Base-by-base conservation (phyloP, 2,888 invertebrate genomes). In the Acleris holmiana region DNA sequence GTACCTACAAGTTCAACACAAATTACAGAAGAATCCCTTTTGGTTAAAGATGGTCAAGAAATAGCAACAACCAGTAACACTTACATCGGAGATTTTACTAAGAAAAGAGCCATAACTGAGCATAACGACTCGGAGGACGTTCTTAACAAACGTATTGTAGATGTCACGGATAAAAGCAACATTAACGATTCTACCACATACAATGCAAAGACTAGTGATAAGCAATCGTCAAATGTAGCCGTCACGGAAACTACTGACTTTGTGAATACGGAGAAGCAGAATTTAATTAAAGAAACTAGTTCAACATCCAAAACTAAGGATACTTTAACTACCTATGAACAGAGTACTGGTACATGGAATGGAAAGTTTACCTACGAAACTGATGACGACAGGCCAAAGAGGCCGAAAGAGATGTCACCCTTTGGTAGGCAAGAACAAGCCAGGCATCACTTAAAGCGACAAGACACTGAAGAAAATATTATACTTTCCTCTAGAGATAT, bases 291-390 rank as follows among this genome's bases (percentile, higher is more conserved):
- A 70, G 93, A 93, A 75, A 90, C 79, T 2, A 80, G 80, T 58
- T 83, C 84, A 25, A 77, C 76, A 35, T 81, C 83, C 59, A 78
- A 89, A 72, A 85, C 84, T 61, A 92, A 91, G 76, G 91, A 92
- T 72, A 89, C 86, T 48, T 73, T 85, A 58, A 92, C 92, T 19
- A 82, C 83, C 21, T 92, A 92, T 68, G 92, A 90, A 72, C 84
- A 88, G 73, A 92, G 91, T 65, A 91, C 91, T 23, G 92, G 92
- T 62, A 85, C 92, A 10, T 94, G 94, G 94, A 94, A 94, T 65
- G 94, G 94, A 13, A 93, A 93, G 71, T 94, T 94, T 67, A 78
- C 83, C 19, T 92, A 93, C 69, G 94, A 94, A 77, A 93, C 85
- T 68, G 88, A 90, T 58, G 87, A 89, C 59, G 89, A 88, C 54